Conservation (phyloP, 37 sponge, comb jelly and placozoan species). For the Halisarca cf. caerulea region DNA sequence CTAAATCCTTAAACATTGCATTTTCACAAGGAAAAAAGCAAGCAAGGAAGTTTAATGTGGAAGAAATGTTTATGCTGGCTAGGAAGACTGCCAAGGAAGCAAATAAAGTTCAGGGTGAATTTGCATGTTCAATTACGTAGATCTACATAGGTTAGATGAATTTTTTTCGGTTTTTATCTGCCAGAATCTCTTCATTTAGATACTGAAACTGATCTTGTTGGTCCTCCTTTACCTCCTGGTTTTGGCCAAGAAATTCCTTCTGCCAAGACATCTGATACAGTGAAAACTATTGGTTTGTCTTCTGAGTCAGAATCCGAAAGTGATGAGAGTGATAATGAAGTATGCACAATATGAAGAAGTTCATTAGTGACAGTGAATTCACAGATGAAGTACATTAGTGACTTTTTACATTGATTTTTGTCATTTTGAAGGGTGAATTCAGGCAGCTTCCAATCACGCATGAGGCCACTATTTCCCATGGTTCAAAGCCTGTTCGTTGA, state of each 20-base stretch:
- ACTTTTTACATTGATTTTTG: not conserved
- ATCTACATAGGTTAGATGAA: no score
- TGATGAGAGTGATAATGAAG: not conserved
- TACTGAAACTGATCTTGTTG: constrained; percentile 43
- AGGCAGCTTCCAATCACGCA: constrained; percentile 73
- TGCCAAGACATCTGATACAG: not conserved
- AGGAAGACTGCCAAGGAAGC: constrained; percentile 63
- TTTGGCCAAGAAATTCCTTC: not conserved
- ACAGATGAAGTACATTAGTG: not conserved
- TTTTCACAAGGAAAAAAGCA: constrained; percentile 70
- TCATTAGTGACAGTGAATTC: no score
- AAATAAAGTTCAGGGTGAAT: constrained; percentile 10
- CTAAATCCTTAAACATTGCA: no score
- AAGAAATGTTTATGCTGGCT: constrained; percentile 81
- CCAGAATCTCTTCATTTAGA: no score
- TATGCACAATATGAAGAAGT: no score
- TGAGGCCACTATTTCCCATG: constrained; percentile 79
- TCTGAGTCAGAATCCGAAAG: no score
- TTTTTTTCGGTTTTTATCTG: no score
- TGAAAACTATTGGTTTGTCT: not conserved
- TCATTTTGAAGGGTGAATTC: constrained; percentile 32
- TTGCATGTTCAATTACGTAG: no score
- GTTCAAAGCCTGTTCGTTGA: constrained; percentile 66
- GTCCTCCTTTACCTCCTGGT: constrained; percentile 66
- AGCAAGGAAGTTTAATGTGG: constrained; percentile 88